Evolutionary conservation across 1,140 invertebrate species (phyloP), one percentile per base, ranked within the genome.

Genomic region (Drosophila sucinea): DNA sequence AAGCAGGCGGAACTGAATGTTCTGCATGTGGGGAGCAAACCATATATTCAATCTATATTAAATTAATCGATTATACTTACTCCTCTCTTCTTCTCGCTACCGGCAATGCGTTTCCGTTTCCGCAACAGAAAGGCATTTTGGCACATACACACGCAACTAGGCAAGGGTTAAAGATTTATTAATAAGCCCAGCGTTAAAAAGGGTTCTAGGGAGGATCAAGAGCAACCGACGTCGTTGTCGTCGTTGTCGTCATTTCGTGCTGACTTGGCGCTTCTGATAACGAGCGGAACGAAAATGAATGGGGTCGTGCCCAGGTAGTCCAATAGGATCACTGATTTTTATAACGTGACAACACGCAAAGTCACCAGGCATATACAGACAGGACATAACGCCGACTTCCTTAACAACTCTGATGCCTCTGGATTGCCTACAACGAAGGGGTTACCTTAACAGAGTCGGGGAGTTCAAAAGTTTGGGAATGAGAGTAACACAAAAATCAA

Each of bases 321-420:
- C 2, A 35, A 8, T 61, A 81, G 82, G 83, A 87, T 87, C 84
- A 79, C 66, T 83, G 73, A 74, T 89, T 91, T 90, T 90, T 91
- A 91, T 91, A 91, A 91, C 90, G 86, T 91, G 90, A 91, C 90
- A 91, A 91, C 90, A 91, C 86, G 90, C 90, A 81, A 87, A 67
- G 67, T 41, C 56, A 78, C 64, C 60, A 70, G 38, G 33, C 60
- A 66, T 60, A 67, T 54, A 74, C 41, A 75, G 66, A 67, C 69
- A 60, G 66, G 71, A 72, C 72, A 71, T 72, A 70, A 66, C 60
- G 60, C 70, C 61, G 60, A 75, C 35, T 55, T 61, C 55, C 63
- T 63, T 51, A 71, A 51, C 70, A 58, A 72, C 70, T 72, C 65
- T 67, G 69, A 77, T 79, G 64, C 73, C 77, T 64, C 44, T 63